Evolutionary conservation across 2,888 invertebrate genomes (phyloP).

Genomic region (Metacarcinus magister): DNA sequence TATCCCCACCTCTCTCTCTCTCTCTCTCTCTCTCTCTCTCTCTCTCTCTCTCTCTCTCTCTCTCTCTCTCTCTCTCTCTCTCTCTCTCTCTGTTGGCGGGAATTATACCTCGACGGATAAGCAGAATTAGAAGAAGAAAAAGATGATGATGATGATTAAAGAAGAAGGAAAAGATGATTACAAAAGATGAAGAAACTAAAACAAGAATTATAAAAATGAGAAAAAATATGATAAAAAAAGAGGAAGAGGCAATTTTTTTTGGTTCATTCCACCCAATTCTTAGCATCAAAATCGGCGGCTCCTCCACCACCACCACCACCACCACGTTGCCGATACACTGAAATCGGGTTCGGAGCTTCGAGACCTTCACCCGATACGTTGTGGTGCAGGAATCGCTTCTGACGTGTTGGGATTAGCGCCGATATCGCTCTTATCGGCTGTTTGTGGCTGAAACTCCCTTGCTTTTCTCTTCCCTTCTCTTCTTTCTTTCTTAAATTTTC

Average conservation of each 20-base stretch:
- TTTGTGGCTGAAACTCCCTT: not conserved
- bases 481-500: not conserved
- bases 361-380: not conserved
- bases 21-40: constrained; percentile 63
- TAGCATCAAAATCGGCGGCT: no score
- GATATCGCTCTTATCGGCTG: not conserved
- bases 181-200: not conserved
- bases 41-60: constrained; percentile 51
- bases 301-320: no score
- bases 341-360: not conserved
- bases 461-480: not conserved
- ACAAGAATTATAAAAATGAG: not conserved
- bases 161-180: not conserved
- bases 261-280: no score
- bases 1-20: constrained; percentile 57
- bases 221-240: not conserved
- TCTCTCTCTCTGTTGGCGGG: not conserved
- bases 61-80: not conserved
- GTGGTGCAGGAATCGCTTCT: not conserved
- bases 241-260: not conserved
- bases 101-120: not conserved
- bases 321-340: no score
- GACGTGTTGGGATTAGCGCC: not conserved
- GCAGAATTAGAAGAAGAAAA: not conserved
- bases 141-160: not conserved